These are phyloP conservation scores for Argyrosomus japonicus DNA, from an alignment of 2,113 vertebrate species.

Conservation along the genomic window DNA sequence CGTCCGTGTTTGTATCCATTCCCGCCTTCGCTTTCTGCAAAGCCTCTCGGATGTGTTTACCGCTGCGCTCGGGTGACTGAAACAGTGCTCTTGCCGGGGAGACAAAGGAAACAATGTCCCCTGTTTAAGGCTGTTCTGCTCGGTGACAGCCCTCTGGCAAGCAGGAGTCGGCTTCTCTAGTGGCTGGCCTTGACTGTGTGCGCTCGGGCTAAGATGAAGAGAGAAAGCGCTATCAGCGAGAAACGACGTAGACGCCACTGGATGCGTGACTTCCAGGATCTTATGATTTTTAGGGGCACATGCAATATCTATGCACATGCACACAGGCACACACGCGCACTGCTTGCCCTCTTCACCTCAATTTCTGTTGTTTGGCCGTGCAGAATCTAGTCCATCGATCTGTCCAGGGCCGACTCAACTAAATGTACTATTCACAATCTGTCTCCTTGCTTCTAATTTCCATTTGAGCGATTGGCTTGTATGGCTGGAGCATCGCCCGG, in stretches of 20 bases:
- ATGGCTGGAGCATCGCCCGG: constrained; percentile 75
- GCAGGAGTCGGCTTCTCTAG: constrained; percentile 24
- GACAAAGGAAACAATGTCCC: constrained; percentile 55
- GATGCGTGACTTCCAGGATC: constrained; percentile 9
- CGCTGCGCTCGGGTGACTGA: constrained; percentile 33
- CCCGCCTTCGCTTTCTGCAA: constrained; percentile 2
- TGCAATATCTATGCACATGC: constrained; percentile 32
- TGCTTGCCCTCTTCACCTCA: constrained; percentile 51
- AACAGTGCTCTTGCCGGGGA: constrained; percentile 38
- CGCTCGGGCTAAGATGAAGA: constrained; percentile 28
- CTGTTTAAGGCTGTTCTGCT: constrained; percentile 50
- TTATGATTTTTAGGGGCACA: constrained; percentile 35
- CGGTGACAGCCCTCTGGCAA: constrained; percentile 52
- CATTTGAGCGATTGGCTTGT: constrained; percentile 75
- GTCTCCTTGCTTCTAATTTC: constrained; percentile 76
- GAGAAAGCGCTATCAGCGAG: constrained; percentile 14
- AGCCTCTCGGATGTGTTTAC: constrained; percentile 54
- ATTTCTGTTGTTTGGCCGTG: constrained; percentile 51
- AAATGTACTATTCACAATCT: constrained; percentile 79
- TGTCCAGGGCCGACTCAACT: constrained; percentile 45
- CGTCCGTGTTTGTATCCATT: constrained; percentile 26
- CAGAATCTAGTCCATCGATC: constrained; percentile 74
- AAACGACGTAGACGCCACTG: not conserved
- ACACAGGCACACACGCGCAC: constrained; percentile 11
- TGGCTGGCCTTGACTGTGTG: constrained; percentile 32